Evolutionary conservation across 2,888 invertebrate species (phyloP).

Genomic region (Drosophila trichaetosa): DNA sequence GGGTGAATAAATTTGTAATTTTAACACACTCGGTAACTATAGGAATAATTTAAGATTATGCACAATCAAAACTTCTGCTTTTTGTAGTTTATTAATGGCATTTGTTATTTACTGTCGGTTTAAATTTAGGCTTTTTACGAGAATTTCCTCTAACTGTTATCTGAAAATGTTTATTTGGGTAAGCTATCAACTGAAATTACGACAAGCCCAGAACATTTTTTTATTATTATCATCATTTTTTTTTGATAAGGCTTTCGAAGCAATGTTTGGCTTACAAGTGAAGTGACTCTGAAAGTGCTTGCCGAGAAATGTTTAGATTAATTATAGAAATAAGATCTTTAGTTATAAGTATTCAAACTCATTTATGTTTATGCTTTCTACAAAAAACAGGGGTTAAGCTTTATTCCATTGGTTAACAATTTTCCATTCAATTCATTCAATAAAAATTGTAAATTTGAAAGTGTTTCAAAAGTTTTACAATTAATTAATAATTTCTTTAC

Average conservation of each 20-base stretch:
- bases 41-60: conserved; percentile 34
- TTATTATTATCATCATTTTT: neutral
- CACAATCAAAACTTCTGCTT: neutral
- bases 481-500: neutral
- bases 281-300: neutral
- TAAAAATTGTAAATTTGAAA: neutral
- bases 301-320: neutral
- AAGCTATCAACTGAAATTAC: neutral
- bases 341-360: neutral
- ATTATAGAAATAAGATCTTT: neutral
- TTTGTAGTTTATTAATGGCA: neutral
- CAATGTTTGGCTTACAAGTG: neutral
- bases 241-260: conserved; percentile 10
- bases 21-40: conserved; percentile 4
- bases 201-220: neutral
- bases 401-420: neutral
- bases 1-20: neutral
- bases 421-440: neutral
- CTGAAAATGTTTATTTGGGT: conserved; percentile 10
- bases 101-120: neutral
- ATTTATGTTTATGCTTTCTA: neutral
- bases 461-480: neutral
- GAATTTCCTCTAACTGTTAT: conserved; percentile 14
- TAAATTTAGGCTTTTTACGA: neutral
- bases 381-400: neutral